Evolutionary conservation across 2,797 vertebrate genomes (phyloP).

Genomic region (Columba guinea): DNA sequence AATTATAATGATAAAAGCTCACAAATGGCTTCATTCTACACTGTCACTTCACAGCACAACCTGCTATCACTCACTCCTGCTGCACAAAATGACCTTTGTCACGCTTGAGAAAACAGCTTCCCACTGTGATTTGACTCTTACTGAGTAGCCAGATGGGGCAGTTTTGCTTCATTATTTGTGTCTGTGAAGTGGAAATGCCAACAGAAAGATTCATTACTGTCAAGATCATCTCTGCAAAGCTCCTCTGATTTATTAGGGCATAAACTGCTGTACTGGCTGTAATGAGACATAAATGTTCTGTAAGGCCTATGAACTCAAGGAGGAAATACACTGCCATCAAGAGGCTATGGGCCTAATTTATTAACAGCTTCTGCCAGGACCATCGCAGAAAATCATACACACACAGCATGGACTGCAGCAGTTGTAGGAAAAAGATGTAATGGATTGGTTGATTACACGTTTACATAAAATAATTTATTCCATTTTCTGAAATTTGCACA

Average conservation of each 20-base stretch:
- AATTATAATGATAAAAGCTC: slow-evolving; percentile 81
- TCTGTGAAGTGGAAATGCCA: slow-evolving; percentile 82
- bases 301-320: slow-evolving; percentile 77
- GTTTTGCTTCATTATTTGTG: slow-evolving; percentile 83
- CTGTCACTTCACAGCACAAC: slow-evolving; percentile 77
- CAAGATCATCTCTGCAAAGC: slow-evolving; percentile 77
- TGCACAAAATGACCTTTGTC: slow-evolving; percentile 77
- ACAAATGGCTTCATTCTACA: slow-evolving; percentile 78
- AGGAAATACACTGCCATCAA: slow-evolving; percentile 78
- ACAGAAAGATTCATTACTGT: slow-evolving; percentile 82
- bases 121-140: slow-evolving; percentile 68
- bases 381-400: slow-evolving; percentile 17
- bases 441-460: not conserved
- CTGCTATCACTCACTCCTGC: slow-evolving; percentile 66
- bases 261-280: slow-evolving; percentile 78
- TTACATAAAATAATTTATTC: not conserved
- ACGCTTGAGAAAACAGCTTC: slow-evolving; percentile 73
- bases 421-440: not conserved
- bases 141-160: slow-evolving; percentile 82
- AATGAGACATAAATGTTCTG: slow-evolving; percentile 80
- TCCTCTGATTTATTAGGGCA: slow-evolving; percentile 84
- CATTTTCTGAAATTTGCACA: not conserved
- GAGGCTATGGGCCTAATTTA: slow-evolving; percentile 75
- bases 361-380: slow-evolving; percentile 57
- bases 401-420: not conserved